Evolutionary conservation across 1,140 invertebrate species (phyloP).

Genomic region (Medauroidea extradentata): DNA sequence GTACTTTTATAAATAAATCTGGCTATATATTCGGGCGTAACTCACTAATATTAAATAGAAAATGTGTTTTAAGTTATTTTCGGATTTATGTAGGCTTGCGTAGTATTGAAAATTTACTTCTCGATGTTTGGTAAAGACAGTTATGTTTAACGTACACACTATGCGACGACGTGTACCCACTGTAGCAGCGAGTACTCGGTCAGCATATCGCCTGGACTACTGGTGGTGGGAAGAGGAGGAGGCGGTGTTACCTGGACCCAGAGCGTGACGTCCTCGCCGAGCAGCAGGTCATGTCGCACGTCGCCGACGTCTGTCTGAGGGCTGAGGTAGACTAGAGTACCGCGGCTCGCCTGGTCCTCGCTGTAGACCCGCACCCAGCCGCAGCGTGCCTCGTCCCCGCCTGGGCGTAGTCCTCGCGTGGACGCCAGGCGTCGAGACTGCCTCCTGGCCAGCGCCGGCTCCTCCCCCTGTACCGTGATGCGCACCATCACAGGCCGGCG

Average conservation of each 20-base stretch:
- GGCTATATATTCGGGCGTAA: no score
- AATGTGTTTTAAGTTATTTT: no score
- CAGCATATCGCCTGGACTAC: no score
- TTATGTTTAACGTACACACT: no score
- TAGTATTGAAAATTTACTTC: no score
- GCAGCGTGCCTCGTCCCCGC: background rate
- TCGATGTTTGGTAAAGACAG: no score
- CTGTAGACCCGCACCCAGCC: constrained; percentile 16
- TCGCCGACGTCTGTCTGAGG: constrained; percentile 54
- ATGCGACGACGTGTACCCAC: no score
- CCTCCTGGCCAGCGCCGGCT: constrained; percentile 22
- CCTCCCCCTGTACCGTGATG: background rate
- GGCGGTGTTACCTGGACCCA: constrained; percentile 52
- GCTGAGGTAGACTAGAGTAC: constrained; percentile 54
- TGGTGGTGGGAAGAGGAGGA: background rate
- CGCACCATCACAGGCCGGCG: no score
- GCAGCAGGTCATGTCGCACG: constrained; percentile 54
- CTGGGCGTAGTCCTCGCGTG: constrained; percentile 46
- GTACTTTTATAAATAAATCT: no score
- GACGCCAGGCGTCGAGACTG: constrained; percentile 49
- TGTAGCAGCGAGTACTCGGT: no score
- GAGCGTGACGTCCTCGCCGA: constrained; percentile 53
- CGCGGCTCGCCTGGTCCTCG: background rate
- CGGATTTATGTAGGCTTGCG: no score
- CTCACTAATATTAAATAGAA: no score